These are phyloP conservation scores for Bujurquina vittata DNA, from an alignment of 2,113 vertebrate genomes.

Conservation along the genomic window DNA sequence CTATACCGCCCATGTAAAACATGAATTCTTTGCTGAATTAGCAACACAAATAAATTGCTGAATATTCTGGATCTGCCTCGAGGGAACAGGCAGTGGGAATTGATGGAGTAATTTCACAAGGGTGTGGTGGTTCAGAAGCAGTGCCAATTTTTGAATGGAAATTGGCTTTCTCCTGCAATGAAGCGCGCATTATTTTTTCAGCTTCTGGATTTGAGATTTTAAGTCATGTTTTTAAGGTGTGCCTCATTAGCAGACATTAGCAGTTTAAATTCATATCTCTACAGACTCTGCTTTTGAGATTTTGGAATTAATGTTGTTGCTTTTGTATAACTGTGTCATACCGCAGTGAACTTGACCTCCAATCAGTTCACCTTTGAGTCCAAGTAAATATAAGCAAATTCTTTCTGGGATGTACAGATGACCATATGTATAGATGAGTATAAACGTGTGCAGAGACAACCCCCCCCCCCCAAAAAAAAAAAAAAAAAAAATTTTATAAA, in stretches of 20 bases:
- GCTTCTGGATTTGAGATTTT: background rate
- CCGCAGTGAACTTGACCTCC: background rate
- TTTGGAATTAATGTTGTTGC: background rate
- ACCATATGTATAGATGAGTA: background rate
- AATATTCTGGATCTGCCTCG: slow-evolving; percentile 54
- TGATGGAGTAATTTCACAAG: slow-evolving; percentile 59
- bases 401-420: background rate
- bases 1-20: slow-evolving; percentile 53
- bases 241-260: background rate
- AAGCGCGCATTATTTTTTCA: background rate
- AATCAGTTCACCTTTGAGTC: background rate
- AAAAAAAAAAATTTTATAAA: too few species aligned
- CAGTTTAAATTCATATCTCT: background rate
- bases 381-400: background rate
- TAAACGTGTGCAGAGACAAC: background rate
- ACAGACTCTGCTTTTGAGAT: accelerated
- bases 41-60: slow-evolving; percentile 61
- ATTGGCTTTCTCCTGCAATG: background rate
- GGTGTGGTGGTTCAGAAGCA: slow-evolving; percentile 17
- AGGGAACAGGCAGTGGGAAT: slow-evolving; percentile 42
- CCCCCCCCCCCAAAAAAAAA: too few species aligned
- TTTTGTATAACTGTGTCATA: background rate
- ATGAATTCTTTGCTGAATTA: slow-evolving; percentile 54
- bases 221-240: background rate
- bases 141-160: slow-evolving; percentile 14